These are phyloP conservation scores for Eptesicus fuscus DNA, from an alignment of 2,113 vertebrate species.

Conservation along the genomic window DNA sequence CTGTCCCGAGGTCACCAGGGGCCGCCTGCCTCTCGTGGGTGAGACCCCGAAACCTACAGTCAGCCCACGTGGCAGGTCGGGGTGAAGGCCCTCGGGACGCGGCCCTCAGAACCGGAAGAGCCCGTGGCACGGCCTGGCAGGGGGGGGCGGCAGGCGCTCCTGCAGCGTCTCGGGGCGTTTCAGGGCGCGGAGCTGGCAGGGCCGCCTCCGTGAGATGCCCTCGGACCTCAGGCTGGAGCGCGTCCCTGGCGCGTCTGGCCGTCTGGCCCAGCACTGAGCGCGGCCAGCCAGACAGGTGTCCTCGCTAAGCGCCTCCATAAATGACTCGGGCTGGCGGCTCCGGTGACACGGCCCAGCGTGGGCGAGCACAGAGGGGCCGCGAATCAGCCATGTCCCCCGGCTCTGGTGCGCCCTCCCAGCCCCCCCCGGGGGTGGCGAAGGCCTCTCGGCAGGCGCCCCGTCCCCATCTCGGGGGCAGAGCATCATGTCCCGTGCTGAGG, in stretches of 20 bases:
- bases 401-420: neutral
- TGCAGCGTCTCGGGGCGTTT: neutral
- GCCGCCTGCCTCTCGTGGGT: too few species aligned
- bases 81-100: neutral
- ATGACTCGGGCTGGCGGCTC: neutral
- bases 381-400: neutral
- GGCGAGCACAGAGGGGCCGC: neutral
- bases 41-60: too few species aligned
- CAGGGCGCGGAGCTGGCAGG: neutral
- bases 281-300: neutral
- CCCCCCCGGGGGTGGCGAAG: neutral
- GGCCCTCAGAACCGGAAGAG: neutral
- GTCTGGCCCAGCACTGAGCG: neutral
- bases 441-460: neutral
- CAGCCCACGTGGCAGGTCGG: neutral
- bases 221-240: neutral
- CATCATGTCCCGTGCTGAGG: neutral
- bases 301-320: neutral
- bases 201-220: neutral
- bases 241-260: neutral
- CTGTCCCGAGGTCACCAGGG: neutral
- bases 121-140: neutral
- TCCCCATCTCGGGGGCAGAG: accelerated
- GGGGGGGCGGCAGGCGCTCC: accelerated
- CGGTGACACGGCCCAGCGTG: neutral